Base-by-base conservation (phyloP, 2,113 vertebrate genomes). In the Arenaria interpres region DNA sequence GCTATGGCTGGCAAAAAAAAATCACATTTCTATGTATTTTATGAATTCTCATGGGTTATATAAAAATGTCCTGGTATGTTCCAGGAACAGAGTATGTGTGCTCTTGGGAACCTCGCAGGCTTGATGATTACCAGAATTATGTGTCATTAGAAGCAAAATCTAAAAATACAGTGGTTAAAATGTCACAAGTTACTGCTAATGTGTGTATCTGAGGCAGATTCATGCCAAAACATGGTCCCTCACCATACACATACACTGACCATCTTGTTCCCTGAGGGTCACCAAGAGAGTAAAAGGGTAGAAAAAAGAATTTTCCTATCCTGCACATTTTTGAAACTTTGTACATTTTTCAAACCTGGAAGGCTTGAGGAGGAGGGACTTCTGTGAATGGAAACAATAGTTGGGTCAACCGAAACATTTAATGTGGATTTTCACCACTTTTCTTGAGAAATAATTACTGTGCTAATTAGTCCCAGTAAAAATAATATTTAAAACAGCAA, bases 381-480 rank as follows among this genome's bases (percentile, higher is more conserved):
- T 69, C 72, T 60, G 20, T 57, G 68, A 73, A 43, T 63, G 59
- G 83, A 66, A 94, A 57, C 33, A 43, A 16, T 89, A 80, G 80
- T 66, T 51, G 22, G 33, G 71, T 92, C 75, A 92, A 72, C 54
- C 33, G 62, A 80, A 86, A 48, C 32, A 62, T 41, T 62, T 86
- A 33, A 73, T 92, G 74, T 69, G 45, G 17, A 20, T 90, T 93
- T 80, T 76, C 10, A 33, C 30, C 9, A 17, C 71, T 73, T 91
- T 62, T 86, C 54, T 66, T 43, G 77, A 69, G 54, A 88, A 62
- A 83, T 92, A 83, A 90, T 86, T 92, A n/a, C 63, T 1, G 3
- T 93, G 63, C 59, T 93, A 86, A 93, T 94, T 85, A 86, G 17
- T 33, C 48, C 18, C 6, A 59, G 94, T 92, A 57, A 85, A 91